These are phyloP conservation scores for Oreochromis tanganicae DNA, from an alignment of 2,113 vertebrate genomes.

Conservation along the genomic window DNA sequence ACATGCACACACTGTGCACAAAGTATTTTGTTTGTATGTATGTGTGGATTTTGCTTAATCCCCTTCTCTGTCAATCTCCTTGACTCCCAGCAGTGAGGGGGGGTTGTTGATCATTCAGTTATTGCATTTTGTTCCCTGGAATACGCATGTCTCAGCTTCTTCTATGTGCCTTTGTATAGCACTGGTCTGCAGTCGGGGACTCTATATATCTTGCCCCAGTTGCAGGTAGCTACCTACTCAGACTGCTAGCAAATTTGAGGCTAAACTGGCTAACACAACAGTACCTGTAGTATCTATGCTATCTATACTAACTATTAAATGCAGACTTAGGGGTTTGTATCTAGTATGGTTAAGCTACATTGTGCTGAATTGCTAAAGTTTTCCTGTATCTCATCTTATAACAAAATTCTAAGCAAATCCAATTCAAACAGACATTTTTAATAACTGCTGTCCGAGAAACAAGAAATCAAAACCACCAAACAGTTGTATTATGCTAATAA, in stretches of 20 bases:
- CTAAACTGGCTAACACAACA: neutral
- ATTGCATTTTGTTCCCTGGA: neutral
- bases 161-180: neutral
- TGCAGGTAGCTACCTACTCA: neutral
- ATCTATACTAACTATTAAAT: neutral
- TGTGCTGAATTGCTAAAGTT: neutral
- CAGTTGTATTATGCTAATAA: neutral
- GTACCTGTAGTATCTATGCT: neutral
- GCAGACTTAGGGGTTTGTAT: neutral
- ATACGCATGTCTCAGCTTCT: neutral
- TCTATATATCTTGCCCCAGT: neutral
- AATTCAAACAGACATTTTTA: neutral
- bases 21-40: neutral
- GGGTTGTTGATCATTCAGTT: constrained; percentile 13
- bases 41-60: constrained; percentile 16
- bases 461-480: neutral
- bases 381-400: neutral
- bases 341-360: neutral
- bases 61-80: neutral
- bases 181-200: neutral
- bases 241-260: neutral
- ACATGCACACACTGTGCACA: constrained; percentile 9
- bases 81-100: neutral
- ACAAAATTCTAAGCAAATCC: neutral
- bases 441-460: neutral